Conservation (phyloP, 2,888 invertebrate genomes). For the Boloria euphrosyne region DNA sequence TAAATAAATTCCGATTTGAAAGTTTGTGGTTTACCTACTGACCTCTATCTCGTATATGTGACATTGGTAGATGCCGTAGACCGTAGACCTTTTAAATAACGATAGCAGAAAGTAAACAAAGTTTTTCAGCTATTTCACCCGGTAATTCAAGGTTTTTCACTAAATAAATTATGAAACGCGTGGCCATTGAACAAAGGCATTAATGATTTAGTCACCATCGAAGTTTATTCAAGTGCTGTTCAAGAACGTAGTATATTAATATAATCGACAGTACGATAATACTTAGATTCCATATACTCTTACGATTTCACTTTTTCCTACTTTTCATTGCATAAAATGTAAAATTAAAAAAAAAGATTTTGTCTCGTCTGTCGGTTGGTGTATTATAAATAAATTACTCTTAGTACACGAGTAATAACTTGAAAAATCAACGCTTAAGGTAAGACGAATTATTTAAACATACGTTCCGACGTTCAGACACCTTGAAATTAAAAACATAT, state of each 20-base stretch:
- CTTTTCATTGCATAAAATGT: neutral
- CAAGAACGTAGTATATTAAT: neutral
- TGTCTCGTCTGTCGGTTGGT: no score
- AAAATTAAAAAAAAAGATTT: no score
- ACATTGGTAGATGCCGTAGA: neutral
- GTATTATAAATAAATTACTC: no score
- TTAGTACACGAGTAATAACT: no score
- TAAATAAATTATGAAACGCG: constrained; percentile 12
- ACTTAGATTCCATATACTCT: neutral
- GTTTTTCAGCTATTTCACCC: neutral
- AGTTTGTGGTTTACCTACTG: constrained; percentile 4
- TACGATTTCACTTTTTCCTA: neutral
- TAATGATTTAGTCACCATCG: constrained; percentile 24
- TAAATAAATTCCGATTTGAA: neutral
- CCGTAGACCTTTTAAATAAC: neutral
- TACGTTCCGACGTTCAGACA: no score
- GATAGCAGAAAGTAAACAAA: constrained; percentile 7
- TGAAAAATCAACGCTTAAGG: no score
- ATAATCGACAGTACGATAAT: neutral
- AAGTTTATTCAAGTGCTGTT: constrained; percentile 24
- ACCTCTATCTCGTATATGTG: neutral
- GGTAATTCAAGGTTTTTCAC: constrained; percentile 20
- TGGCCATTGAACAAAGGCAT: constrained; percentile 18
- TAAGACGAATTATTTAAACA: no score
- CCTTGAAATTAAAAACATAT: no score